Percentiles rank a stretch among this genome's conserved stretches.
phyloP scores from a whole-genome alignment of 2,888 invertebrate species.

The Lasius platythorax region DNA sequence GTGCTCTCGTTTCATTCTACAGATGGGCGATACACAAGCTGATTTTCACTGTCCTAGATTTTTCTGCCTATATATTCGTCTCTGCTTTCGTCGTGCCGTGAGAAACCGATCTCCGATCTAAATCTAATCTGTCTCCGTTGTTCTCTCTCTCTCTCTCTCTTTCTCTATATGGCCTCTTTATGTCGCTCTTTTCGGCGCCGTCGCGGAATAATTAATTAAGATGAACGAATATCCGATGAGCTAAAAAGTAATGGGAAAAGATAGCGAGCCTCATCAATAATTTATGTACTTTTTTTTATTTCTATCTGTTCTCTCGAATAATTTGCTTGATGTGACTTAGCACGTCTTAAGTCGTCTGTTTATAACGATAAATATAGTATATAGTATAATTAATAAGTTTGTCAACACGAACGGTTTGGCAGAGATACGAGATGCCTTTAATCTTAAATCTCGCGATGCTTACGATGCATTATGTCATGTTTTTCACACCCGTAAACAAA shows the following conservation, averaged over 20 bases:
- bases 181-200: slow-evolving; percentile 16
- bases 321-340: not conserved
- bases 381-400: not conserved
- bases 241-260: not conserved
- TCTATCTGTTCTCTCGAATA: not conserved
- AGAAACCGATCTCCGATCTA: slow-evolving; percentile 37
- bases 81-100: slow-evolving; percentile 35
- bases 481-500: not conserved
- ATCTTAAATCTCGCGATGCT: not conserved
- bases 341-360: not conserved
- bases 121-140: slow-evolving; percentile 28
- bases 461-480: not conserved
- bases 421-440: slow-evolving; percentile 3
- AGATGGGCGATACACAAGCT: slow-evolving; percentile 64
- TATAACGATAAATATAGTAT: slow-evolving; percentile 9
- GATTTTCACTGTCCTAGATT: slow-evolving; percentile 79
- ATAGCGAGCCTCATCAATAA: slow-evolving; percentile 28
- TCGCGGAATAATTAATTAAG: slow-evolving; percentile 35
- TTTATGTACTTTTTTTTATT: slow-evolving; percentile 25
- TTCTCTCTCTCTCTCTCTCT: not conserved
- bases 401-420: not conserved
- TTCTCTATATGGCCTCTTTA: slow-evolving; percentile 1
- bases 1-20: slow-evolving; percentile 74
- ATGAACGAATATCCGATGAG: slow-evolving; percentile 12
- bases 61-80: slow-evolving; percentile 64